A percentile compares a stretch with the other conserved stretches of the same genome.
phyloP scores from a whole-genome alignment of 2,113 vertebrate species.

The Lathamus discolor region DNA sequence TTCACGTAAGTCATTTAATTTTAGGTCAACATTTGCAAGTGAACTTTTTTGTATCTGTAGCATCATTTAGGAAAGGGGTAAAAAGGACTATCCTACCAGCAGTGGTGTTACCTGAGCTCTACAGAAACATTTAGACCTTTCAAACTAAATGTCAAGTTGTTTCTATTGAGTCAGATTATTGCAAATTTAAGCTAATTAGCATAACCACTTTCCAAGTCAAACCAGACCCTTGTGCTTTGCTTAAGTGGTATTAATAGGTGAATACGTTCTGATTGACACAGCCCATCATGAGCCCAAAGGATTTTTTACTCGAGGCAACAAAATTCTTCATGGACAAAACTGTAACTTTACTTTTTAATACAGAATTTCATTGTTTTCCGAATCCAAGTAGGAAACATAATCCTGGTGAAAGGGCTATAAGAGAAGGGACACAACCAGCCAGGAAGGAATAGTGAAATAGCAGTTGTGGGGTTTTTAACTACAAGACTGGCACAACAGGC shows the following conservation, averaged over 20 bases:
- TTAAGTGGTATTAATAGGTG: not conserved
- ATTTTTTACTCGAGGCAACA: not conserved
- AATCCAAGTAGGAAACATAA: not conserved
- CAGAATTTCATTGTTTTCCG: not conserved
- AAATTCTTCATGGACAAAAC: not conserved
- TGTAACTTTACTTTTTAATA: not conserved
- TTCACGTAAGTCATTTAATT: not conserved
- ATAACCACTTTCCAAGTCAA: constrained; percentile 9
- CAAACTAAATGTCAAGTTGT: constrained; percentile 58
- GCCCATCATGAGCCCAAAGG: not conserved
- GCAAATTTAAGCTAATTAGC: constrained; percentile 49
- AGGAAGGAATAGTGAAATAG: not conserved
- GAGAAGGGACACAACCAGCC: not conserved
- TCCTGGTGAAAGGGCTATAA: not conserved
- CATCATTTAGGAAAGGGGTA: not conserved
- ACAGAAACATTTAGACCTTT: constrained; percentile 50
- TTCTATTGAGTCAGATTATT: constrained; percentile 35
- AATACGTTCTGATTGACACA: not conserved
- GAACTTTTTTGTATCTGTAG: not conserved
- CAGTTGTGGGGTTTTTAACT: not conserved
- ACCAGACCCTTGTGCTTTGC: not conserved
- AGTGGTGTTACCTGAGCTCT: not conserved
- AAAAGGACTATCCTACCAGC: not conserved
- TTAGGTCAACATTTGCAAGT: constrained; percentile 41
- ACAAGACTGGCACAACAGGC: not conserved